Conservation (phyloP, 2,888 invertebrate species). For the Agriotes lineatus region DNA sequence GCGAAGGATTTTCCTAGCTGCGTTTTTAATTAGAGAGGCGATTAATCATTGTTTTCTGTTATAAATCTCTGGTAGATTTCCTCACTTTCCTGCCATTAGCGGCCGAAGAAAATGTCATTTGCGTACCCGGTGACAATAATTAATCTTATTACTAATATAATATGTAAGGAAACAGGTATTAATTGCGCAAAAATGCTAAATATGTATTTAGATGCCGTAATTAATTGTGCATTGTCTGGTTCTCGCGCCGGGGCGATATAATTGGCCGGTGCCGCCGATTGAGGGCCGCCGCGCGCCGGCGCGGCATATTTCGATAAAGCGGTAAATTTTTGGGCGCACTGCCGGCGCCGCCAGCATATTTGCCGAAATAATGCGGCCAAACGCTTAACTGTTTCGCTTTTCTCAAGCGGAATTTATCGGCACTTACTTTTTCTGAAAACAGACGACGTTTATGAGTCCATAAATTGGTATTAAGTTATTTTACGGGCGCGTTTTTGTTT, state of each 20-base stretch:
- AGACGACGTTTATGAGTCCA: constrained; percentile 4
- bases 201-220: not conserved
- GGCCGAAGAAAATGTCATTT: constrained; percentile 12
- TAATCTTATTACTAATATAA: constrained; percentile 9
- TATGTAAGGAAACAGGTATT: constrained; percentile 8
- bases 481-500: constrained; percentile 1
- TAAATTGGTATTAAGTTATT: constrained; percentile 13
- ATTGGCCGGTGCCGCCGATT: not conserved
- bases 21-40: not conserved
- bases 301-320: not conserved
- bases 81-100: constrained; percentile 3
- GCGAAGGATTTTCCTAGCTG: not conserved
- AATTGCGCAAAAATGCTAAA: constrained; percentile 21
- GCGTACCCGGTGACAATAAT: constrained; percentile 6
- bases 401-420: constrained; percentile 6
- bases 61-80: not conserved
- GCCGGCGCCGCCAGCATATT: not conserved
- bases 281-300: not conserved
- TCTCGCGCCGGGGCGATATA: not conserved
- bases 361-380: constrained; percentile 12
- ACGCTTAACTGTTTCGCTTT: constrained; percentile 14
- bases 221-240: constrained; percentile 6
- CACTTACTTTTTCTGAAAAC: constrained; percentile 12
- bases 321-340: not conserved
- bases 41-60: constrained; percentile 13